Conservation (phyloP, 2,797 vertebrate genomes). For the Carapus acus region DNA sequence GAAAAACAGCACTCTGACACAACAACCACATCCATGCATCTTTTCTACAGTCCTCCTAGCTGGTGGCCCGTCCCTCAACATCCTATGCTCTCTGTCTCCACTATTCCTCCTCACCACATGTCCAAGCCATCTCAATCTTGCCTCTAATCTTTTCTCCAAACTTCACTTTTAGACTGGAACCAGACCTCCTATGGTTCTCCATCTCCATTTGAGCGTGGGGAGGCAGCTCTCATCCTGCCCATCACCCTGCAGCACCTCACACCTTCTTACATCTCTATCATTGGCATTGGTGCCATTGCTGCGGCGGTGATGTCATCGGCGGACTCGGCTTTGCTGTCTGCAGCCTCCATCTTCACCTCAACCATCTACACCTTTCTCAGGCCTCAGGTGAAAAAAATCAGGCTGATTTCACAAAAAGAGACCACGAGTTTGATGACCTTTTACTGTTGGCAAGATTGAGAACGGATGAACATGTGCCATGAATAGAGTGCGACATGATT, state of each 20-base stretch:
- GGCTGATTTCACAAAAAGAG: too few relatives aligned
- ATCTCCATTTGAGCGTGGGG: slow-evolving; percentile 30
- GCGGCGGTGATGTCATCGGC: slow-evolving; percentile 59
- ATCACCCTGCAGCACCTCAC: slow-evolving; percentile 40
- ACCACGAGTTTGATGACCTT: too few relatives aligned
- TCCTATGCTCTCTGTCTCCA: too few relatives aligned
- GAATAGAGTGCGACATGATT: too few relatives aligned
- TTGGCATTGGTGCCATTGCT: slow-evolving; percentile 52
- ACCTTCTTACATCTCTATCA: slow-evolving; percentile 36
- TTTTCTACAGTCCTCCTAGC: too few relatives aligned
- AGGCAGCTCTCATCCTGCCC: slow-evolving; percentile 41
- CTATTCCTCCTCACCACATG: too few relatives aligned
- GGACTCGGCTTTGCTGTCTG: slow-evolving; percentile 60
- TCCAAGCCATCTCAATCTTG: too few relatives aligned
- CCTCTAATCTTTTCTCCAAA: neutral
- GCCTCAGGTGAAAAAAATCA: slow-evolving; percentile 14
- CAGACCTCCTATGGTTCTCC: slow-evolving; percentile 42
- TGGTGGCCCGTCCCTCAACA: too few relatives aligned
- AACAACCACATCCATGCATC: too few relatives aligned
- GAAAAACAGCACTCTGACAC: too few relatives aligned
- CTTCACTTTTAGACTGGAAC: slow-evolving; percentile 60
- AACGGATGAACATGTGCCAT: too few relatives aligned
- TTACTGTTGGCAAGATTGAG: too few relatives aligned
- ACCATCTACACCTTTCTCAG: slow-evolving; percentile 51
- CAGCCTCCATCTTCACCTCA: slow-evolving; percentile 57